Evolutionary conservation across 2,888 invertebrate species (phyloP), one percentile per base, ranked within the genome.

Genomic region (Brachycybe producta): DNA sequence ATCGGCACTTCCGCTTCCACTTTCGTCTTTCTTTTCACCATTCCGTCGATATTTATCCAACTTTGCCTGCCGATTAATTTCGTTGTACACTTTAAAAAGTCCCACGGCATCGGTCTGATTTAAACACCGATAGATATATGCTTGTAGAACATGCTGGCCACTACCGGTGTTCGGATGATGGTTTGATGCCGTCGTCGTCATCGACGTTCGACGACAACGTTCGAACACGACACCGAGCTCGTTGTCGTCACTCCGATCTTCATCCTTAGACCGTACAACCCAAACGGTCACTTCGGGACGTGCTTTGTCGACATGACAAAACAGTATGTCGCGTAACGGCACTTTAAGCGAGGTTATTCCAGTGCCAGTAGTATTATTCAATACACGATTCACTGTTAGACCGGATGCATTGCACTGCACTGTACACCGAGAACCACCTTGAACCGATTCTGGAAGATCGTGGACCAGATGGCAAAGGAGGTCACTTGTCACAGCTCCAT

Each of bases 271-370:
- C 40, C 61, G 60, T 19, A 63, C 61, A 34, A 64, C 64, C 59
- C 62, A 61, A 17, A 63, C 62, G n/a, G 63, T 58, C 5, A 62
- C 57, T 7, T 59, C 57, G 8, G 63, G 62, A 50, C 57, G 57
- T n/a, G 57, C 43, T 4, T 60, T 57, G 46, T 63, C 62, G 23
- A 61, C 60, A 53, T 65, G 65, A 49, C 64, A 65, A 57, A 64
- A 65, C 26, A 63, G 60, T 42, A 65, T 60, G 55, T 65, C 62
- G 38, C 55, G 49, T 41, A 61, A 54, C 2, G 59, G 41, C 27
- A 49, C 49, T 11, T 26, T 24, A 15, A 49, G 17, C 7, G 5
- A 5, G 43, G n/a, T n/a, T n/a, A 32, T 11, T 11, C 11, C 32
- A 32, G 32, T 32, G 11, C 32, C 7, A 11, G 15, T 7, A 7